Conservation (phyloP, 2,888 invertebrate genomes). For the Adelognathus sp. region DNA sequence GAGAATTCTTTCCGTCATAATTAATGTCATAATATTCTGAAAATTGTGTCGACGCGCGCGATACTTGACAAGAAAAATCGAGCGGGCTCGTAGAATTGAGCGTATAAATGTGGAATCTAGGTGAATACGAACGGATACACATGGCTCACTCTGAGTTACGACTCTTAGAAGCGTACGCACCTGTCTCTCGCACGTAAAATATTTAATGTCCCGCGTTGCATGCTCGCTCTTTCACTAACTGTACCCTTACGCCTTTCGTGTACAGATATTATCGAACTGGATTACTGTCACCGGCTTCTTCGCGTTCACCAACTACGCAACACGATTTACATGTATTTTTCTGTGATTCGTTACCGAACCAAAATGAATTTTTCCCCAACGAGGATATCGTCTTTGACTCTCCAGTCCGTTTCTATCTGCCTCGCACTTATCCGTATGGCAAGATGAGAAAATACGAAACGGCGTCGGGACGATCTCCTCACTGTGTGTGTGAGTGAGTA, state of each 20-base stretch:
- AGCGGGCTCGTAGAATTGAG: neutral
- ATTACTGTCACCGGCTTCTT: constrained; percentile 12
- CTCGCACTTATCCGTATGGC: neutral
- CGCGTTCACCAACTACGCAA: neutral
- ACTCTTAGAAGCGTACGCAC: constrained; percentile 63
- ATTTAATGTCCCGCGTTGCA: constrained; percentile 65
- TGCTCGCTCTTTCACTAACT: constrained; percentile 59
- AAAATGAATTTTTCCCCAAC: neutral
- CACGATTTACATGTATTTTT: neutral
- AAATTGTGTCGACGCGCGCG: neutral
- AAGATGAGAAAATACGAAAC: neutral
- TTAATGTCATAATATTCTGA: neutral
- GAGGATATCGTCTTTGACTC: neutral
- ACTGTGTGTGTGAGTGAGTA: neutral
- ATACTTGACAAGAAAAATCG: neutral
- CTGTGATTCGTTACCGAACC: no score
- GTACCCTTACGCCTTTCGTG: constrained; percentile 20
- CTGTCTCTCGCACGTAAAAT: constrained; percentile 73
- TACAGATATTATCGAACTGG: no score
- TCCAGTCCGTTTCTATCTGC: neutral
- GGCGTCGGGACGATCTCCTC: neutral
- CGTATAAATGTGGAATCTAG: constrained; percentile 3
- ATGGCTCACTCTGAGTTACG: constrained; percentile 47
- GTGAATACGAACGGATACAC: constrained; percentile 10
- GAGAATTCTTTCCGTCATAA: no score